Evolutionary conservation across 2,888 invertebrate genomes (phyloP).

Genomic region (Cactoblastis cactorum): DNA sequence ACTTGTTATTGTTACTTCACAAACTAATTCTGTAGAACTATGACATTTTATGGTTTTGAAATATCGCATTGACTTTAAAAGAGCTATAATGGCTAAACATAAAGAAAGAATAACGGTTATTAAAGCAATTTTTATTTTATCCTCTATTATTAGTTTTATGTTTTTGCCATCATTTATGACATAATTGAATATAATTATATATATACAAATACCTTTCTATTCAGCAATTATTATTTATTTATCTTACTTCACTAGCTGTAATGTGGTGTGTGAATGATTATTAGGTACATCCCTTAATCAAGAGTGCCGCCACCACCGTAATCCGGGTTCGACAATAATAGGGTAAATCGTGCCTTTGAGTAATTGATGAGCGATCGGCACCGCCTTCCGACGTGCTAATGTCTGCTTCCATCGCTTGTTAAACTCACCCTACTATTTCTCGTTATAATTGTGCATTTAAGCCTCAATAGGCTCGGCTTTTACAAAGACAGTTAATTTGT

Average conservation of each 20-base stretch:
- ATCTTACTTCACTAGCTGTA: too few relatives aligned
- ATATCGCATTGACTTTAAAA: too few relatives aligned
- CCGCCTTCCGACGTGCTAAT: slow-evolving; percentile 53
- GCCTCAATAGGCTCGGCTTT: background rate
- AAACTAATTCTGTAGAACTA: background rate
- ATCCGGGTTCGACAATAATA: slow-evolving; percentile 47
- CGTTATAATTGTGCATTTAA: background rate
- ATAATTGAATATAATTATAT: too few relatives aligned
- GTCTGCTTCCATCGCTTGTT: slow-evolving; percentile 27
- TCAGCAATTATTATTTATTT: too few relatives aligned
- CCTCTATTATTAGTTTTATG: too few relatives aligned
- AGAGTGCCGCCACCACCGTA: slow-evolving; percentile 25
- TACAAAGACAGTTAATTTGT: background rate
- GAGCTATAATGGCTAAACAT: too few relatives aligned
- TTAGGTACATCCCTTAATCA: slow-evolving; percentile 42
- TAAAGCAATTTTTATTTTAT: too few relatives aligned
- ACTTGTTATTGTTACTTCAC: background rate
- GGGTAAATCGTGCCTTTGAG: slow-evolving; percentile 54
- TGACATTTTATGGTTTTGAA: too few relatives aligned
- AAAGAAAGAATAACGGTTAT: too few relatives aligned
- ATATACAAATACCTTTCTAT: too few relatives aligned
- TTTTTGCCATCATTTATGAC: too few relatives aligned
- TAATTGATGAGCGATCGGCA: slow-evolving; percentile 54
- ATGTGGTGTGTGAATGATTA: slow-evolving; percentile 17
- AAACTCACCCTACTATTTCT: slow-evolving; percentile 16